Percentiles rank a stretch among this genome's conserved stretches.
Conservation (phyloP, 1,140 invertebrate genomes). For the Ceratosolen fusciceps region DNA sequence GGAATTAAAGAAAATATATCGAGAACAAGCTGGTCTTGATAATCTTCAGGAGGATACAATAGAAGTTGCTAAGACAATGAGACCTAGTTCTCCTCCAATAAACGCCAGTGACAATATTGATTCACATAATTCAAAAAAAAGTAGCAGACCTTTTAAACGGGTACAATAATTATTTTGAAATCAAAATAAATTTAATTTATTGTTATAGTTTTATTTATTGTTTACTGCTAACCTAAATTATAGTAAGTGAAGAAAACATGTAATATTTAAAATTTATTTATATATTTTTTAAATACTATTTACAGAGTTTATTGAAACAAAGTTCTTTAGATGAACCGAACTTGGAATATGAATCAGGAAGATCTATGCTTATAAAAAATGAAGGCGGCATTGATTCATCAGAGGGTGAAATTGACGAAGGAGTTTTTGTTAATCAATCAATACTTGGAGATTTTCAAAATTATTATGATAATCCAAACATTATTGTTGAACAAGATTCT, state of each 20-base stretch:
- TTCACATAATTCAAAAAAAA: slow-evolving; percentile 85
- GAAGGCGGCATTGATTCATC: slow-evolving; percentile 71
- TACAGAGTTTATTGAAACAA: slow-evolving; percentile 90
- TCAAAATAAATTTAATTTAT: background rate
- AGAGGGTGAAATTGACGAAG: slow-evolving; percentile 58
- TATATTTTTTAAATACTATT: slow-evolving; percentile 41
- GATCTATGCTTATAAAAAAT: slow-evolving; percentile 59
- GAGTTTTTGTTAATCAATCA: slow-evolving; percentile 54
- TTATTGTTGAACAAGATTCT: slow-evolving; percentile 63
- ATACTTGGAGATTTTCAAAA: slow-evolving; percentile 53
- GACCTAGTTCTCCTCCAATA: slow-evolving; percentile 94
- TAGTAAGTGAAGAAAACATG: no score
- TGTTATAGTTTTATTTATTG: background rate
- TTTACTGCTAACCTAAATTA: no score
- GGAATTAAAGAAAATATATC: slow-evolving; percentile 81
- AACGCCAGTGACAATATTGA: slow-evolving; percentile 93
- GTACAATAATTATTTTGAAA: slow-evolving; percentile 60
- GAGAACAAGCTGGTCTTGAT: slow-evolving; percentile 80
- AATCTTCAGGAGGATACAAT: slow-evolving; percentile 91
- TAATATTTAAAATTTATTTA: background rate
- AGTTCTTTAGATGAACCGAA: slow-evolving; percentile 91
- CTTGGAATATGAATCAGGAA: slow-evolving; percentile 57
- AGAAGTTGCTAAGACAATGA: slow-evolving; percentile 92
- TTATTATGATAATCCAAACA: slow-evolving; percentile 62
- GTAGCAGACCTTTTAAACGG: slow-evolving; percentile 75